Percentiles rank a stretch among this genome's conserved stretches.
phyloP scores from a whole-genome alignment of 2,888 invertebrate genomes.

The Aproaerema taeniolella region DNA sequence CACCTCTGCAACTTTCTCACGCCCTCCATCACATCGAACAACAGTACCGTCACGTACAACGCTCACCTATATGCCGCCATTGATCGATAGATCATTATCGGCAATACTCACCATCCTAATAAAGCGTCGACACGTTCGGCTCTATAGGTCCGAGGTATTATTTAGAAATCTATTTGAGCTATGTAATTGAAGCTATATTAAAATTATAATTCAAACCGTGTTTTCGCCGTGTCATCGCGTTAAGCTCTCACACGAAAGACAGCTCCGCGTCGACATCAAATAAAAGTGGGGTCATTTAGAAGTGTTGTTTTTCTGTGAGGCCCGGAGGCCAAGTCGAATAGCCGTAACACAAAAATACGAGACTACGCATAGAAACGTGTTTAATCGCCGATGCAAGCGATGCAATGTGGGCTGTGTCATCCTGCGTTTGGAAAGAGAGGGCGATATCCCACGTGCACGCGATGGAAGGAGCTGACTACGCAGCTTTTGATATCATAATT shows the following conservation, averaged over 20 bases:
- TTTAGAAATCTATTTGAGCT: conserved; percentile 38
- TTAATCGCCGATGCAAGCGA: conserved; percentile 61
- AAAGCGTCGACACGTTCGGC: conserved; percentile 41
- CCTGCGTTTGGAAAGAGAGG: conserved; percentile 49
- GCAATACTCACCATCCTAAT: conserved; percentile 23
- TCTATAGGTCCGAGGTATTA: conserved; percentile 27
- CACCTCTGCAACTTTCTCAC: conserved; percentile 46
- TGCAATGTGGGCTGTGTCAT: conserved; percentile 44
- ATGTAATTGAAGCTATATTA: conserved; percentile 41
- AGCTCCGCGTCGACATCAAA: conserved; percentile 32
- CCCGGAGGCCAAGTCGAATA: conserved; percentile 24
- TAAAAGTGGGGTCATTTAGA: conserved; percentile 44
- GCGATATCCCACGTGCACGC: conserved; percentile 35
- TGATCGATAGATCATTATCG: conserved; percentile 38
- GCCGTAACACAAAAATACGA: conserved; percentile 58
- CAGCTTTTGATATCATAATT: conserved; percentile 74
- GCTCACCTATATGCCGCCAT: conserved; percentile 29
- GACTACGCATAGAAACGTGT: conserved; percentile 73
- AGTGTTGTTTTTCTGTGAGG: conserved; percentile 35
- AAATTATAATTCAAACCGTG: conserved; percentile 34
- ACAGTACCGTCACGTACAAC: conserved; percentile 31
- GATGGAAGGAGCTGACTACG: conserved; percentile 47
- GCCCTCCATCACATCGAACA: conserved; percentile 36
- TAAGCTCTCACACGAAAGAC: conserved; percentile 42
- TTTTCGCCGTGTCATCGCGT: conserved; percentile 52